Evolutionary conservation across 2,888 invertebrate genomes (phyloP).

Genomic region (Neocrepidodera transversa): DNA sequence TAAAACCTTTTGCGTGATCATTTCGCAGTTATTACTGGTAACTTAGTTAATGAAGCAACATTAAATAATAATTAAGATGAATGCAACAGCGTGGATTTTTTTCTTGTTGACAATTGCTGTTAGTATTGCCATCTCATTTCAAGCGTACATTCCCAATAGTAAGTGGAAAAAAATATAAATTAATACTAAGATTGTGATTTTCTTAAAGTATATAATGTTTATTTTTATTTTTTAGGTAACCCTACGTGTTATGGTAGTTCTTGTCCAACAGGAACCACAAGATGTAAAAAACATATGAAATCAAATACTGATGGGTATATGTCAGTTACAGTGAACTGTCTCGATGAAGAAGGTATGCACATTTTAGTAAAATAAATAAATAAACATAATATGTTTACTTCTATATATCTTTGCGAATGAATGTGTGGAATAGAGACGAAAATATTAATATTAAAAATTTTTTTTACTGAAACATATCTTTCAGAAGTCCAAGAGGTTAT

Average conservation of each 20-base stretch:
- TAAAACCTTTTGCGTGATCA: background rate
- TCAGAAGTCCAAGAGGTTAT: too few relatives aligned
- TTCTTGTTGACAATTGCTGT: constrained; percentile 1
- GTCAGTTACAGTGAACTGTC: constrained; percentile 5
- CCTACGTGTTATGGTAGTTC: constrained; percentile 11
- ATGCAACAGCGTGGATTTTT: background rate
- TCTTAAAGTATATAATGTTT: background rate
- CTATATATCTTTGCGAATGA: too few relatives aligned
- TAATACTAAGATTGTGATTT: background rate
- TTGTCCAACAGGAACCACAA: constrained; percentile 8
- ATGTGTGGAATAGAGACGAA: too few relatives aligned
- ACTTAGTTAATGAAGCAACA: background rate
- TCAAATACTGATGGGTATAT: constrained; percentile 5
- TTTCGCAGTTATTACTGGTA: background rate
- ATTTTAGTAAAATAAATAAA: too few relatives aligned
- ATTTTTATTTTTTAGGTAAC: background rate
- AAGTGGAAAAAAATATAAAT: background rate
- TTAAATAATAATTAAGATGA: constrained; percentile 1
- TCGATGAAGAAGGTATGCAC: constrained; percentile 8
- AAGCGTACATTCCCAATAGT: background rate
- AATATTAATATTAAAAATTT: too few relatives aligned
- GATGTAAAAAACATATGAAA: constrained; percentile 20
- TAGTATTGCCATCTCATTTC: background rate
- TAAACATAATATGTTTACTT: too few relatives aligned
- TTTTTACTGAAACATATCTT: too few relatives aligned